Base-by-base conservation (phyloP, 1,140 invertebrate species). In the Frieseomelitta varia region DNA sequence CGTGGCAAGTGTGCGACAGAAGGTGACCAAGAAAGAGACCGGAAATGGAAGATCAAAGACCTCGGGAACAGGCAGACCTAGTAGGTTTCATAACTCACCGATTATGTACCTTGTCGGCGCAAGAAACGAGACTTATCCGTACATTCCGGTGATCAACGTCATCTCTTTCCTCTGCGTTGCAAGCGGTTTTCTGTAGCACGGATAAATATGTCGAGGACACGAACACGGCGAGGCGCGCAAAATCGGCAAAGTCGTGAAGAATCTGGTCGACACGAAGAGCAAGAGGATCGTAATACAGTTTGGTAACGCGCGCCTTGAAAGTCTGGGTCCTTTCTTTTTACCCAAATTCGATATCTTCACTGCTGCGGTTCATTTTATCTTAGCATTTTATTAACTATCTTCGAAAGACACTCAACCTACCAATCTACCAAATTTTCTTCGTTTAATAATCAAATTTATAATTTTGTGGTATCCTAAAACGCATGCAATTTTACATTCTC, bases 131-230 rank as follows among this genome's bases (percentile, higher is more conserved):
- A n/a, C 51, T 77, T 82, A 55, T 75, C 39, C 47, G 30, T 14
- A 53, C 34, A 82, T 77, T 82, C 74, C 63, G 68, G 51, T 1
- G 53, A 67, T 63, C 47, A 30, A 0, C 27, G 61, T 51, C 68
- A 24, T 39, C 30, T 47, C 24, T 55, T 71, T 69, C 19, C 63
- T 56, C 24, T 27, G 67, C 21, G 19, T 24, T 2, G 56, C 68
- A 10, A 76, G 58, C 58, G 24, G 30, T 58, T 86, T 47, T 77
- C 63, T 69, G 61, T 58, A 14, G 68, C 21, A 4, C 81, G 81
- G 39, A 84, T 84, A 84, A 79, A 86, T 86, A 73, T 79, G 81
- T 86, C 81, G 85, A 83, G 85, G 74, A 78, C 69, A 73, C 67
- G 6, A 56, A 8, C 24, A 27, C 74, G 56, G 27, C 21, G 69